phyloP scores from a whole-genome alignment of 2,113 vertebrate species.

The Gnathonemus longibarbis region DNA sequence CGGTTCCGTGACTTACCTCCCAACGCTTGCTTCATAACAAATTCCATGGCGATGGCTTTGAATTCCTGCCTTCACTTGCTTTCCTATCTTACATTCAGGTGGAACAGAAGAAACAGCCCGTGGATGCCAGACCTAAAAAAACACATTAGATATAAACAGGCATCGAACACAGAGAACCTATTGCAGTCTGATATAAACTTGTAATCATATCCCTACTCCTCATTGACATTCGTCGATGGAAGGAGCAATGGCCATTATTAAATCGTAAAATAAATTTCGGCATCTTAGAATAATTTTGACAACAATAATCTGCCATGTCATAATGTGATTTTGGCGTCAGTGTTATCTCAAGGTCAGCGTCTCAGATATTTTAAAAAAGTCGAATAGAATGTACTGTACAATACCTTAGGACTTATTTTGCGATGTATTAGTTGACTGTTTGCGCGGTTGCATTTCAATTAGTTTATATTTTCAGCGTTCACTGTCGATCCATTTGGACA shows the following conservation, averaged over 20 bases:
- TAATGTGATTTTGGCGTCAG: not conserved
- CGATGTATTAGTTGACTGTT: not conserved
- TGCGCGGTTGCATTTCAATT: not conserved
- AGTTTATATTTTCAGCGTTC: not conserved
- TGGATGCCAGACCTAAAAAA: slow-evolving; percentile 47
- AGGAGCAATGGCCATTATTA: not conserved
- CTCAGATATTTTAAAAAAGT: not conserved
- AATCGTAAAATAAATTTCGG: not conserved
- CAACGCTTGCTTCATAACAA: slow-evolving; percentile 91
- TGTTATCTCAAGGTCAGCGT: slow-evolving; percentile 8
- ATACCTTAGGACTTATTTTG: not conserved
- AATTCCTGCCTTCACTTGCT: slow-evolving; percentile 55
- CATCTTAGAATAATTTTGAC: not conserved
- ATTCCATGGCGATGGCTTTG: slow-evolving; percentile 81
- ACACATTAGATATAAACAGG: not conserved
- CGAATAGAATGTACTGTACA: not conserved
- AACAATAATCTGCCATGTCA: not conserved
- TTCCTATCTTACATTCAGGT: slow-evolving; percentile 67
- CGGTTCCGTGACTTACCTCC: slow-evolving; percentile 69
- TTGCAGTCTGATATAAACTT: not conserved
- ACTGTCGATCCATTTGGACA: not conserved
- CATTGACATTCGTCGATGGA: too few relatives aligned
- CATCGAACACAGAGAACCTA: not conserved
- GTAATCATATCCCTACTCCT: not conserved
- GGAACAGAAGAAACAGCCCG: slow-evolving; percentile 43